A percentile compares a stretch with the other conserved stretches of the same genome.
These are phyloP conservation scores for Alouatta palliata DNA, from an alignment of 2,113 vertebrate genomes.

Conservation along the genomic window DNA sequence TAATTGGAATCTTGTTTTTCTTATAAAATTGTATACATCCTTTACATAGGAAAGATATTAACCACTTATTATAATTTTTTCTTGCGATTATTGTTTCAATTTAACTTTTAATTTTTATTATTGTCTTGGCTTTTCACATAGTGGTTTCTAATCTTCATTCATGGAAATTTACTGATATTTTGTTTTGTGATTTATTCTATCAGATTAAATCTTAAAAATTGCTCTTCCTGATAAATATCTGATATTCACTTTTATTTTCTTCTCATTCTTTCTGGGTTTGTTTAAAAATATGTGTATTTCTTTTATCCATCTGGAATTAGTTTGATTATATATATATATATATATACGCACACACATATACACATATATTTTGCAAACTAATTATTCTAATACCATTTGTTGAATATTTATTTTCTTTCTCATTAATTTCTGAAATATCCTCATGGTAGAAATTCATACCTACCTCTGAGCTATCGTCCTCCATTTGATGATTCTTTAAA, in stretches of 20 bases:
- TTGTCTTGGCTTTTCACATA: neutral
- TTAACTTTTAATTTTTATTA: conserved; percentile 11
- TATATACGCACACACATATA: no score
- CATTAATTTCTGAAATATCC: conserved; percentile 5
- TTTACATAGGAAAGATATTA: conserved; percentile 6
- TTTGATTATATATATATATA: neutral
- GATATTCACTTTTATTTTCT: neutral
- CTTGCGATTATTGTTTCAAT: conserved; percentile 19
- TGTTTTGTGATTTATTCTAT: conserved; percentile 15
- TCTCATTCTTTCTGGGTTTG: neutral
- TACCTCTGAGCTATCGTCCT: neutral
- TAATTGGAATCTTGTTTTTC: neutral
- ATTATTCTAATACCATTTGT: conserved; percentile 28
- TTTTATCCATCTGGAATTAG: neutral
- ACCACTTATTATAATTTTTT: neutral
- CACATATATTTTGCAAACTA: neutral
- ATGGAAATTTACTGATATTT: conserved; percentile 41
- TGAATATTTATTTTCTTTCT: conserved; percentile 28
- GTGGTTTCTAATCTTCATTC: conserved; percentile 2
- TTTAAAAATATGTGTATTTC: neutral
- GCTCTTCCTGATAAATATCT: conserved; percentile 41
- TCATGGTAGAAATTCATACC: conserved; percentile 23
- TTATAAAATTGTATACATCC: neutral
- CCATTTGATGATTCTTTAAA: conserved; percentile 36
- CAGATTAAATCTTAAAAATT: conserved; percentile 32